Conservation (phyloP, 2,888 invertebrate species). For the Microctonus hyperodae region DNA sequence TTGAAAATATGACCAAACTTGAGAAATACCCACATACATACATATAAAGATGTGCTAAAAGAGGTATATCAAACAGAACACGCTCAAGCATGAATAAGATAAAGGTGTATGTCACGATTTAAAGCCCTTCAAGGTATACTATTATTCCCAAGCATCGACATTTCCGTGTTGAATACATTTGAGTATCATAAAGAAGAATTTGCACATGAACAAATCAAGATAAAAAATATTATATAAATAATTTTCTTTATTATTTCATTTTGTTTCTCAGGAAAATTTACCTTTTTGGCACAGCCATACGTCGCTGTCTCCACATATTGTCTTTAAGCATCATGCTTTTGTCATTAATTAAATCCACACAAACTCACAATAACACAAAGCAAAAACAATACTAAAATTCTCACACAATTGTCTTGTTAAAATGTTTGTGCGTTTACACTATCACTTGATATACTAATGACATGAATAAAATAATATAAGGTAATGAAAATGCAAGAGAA, state of each 20-base stretch:
- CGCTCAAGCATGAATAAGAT: conserved; percentile 21
- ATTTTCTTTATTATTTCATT: background rate
- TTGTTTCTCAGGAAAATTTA: conserved; percentile 39
- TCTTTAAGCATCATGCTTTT: conserved; percentile 49
- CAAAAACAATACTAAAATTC: no score
- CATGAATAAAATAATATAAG: no score
- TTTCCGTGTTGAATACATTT: conserved; percentile 37
- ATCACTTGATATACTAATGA: no score
- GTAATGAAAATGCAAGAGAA: no score
- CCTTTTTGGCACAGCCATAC: conserved; percentile 60
- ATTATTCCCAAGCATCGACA: conserved; percentile 31
- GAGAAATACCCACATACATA: background rate
- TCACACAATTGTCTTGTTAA: no score
- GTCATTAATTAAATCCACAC: conserved; percentile 2
- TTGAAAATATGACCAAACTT: no score
- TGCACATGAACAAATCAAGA: conserved; percentile 14
- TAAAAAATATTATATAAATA: background rate
- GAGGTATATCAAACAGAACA: conserved; percentile 5
- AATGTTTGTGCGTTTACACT: no score
- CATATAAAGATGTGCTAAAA: background rate
- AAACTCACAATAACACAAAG: background rate
- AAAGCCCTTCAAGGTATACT: background rate
- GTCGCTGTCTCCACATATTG: conserved; percentile 58
- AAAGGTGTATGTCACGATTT: conserved; percentile 24
- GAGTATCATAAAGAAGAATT: background rate